Evolutionary conservation across 2,888 invertebrate genomes (phyloP), one percentile per base, ranked within the genome.

Genomic region (Acanthosepion lycidas): DNA sequence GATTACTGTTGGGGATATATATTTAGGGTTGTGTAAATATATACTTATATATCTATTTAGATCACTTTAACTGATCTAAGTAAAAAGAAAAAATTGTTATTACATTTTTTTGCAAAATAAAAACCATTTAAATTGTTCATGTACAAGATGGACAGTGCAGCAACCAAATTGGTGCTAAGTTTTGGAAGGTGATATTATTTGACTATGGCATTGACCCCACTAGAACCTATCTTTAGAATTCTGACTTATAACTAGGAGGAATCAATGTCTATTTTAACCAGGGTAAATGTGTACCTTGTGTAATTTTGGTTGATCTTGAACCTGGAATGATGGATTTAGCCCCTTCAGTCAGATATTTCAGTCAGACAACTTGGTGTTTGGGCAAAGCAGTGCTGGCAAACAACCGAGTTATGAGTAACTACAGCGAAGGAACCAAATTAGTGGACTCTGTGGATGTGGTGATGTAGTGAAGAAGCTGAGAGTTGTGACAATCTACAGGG

Each of bases 301-400:
- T 99, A 96, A 98, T 99, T 97, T 98, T 99, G n/a, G n/a, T 99
- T 96, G 99, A 99, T 97, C 98, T 99, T 97, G 99, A 97, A 97
- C 99, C 99, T 94, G 99, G 99, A 96, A 99, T 99, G 96, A 99
- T 99, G 99, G 99, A 95, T 99, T 99, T 0, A 99, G 99, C 95
- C 98, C 99, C 23, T 99, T 99, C 97, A 99, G 99, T 23, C 98
- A 99, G 97, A 98, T 99, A 97, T 99, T 99, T 98, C 98, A n/a
- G n/a, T n/a, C n/a, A n/a, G n/a, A n/a, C n/a, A n/a, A n/a, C n/a
- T n/a, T n/a, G n/a, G n/a, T n/a, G n/a, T n/a, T n/a, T n/a, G n/a
- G n/a, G n/a, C n/a, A n/a, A n/a, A n/a, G n/a, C n/a, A n/a, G n/a
- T n/a, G n/a, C n/a, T n/a, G n/a, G n/a, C n/a, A n/a, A n/a, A n/a